phyloP scores from a whole-genome alignment of 2,113 vertebrate species.

The Hirundichthys speculiger region DNA sequence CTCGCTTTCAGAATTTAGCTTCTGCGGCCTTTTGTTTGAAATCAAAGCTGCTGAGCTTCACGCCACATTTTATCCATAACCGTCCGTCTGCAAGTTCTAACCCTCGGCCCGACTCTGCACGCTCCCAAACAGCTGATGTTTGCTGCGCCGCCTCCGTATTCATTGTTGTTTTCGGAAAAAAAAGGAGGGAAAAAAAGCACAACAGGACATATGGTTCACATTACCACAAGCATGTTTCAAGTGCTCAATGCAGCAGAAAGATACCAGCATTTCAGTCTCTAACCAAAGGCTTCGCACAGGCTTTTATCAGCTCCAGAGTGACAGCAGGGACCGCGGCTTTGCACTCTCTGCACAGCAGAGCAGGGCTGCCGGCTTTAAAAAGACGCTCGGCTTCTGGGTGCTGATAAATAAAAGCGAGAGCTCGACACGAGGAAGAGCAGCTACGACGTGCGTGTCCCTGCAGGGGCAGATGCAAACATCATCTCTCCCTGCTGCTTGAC shows the following conservation, averaged over 20 bases:
- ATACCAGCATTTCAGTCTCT: constrained; percentile 36
- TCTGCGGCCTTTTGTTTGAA: constrained; percentile 22
- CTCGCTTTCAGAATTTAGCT: constrained; percentile 37
- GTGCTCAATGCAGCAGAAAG: constrained; percentile 30
- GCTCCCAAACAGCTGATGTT: constrained; percentile 27
- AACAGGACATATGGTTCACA: constrained; percentile 29
- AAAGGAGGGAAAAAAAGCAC: constrained; percentile 19
- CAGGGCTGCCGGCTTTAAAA: constrained; percentile 45
- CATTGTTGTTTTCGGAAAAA: constrained; percentile 32
- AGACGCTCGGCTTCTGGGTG: constrained; percentile 50
- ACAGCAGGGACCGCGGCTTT: constrained; percentile 52
- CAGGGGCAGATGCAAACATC: constrained; percentile 33
- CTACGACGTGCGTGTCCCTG: constrained; percentile 41
- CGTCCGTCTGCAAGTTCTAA: constrained; percentile 6
- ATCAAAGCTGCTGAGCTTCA: constrained; percentile 19
- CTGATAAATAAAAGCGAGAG: constrained; percentile 51
- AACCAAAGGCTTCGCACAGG: constrained; percentile 58
- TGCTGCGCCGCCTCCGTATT: background rate
- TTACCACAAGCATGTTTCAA: constrained; percentile 38
- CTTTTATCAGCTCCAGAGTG: constrained; percentile 44
- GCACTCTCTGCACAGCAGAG: constrained; percentile 43
- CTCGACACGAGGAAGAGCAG: constrained; percentile 42
- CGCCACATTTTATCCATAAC: constrained; percentile 14
- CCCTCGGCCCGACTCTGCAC: background rate
- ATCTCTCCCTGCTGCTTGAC: constrained; percentile 2